Base-by-base conservation (phyloP, 2,888 invertebrate genomes). In the Gerris lacustris region DNA sequence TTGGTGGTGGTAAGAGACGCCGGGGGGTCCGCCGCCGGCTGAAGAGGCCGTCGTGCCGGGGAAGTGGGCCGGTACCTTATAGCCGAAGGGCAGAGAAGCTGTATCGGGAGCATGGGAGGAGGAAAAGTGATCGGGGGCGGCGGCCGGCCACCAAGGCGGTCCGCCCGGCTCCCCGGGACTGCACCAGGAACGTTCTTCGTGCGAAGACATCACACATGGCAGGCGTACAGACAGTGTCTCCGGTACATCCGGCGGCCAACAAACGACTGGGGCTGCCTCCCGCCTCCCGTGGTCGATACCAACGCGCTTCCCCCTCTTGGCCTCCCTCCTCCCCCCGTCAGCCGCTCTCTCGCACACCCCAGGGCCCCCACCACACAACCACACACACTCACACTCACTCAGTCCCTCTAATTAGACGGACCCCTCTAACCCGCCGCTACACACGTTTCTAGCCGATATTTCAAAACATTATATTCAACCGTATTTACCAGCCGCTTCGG, bases 31-130 rank as follows among this genome's bases (percentile, higher is more conserved):
- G 9, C 44, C 44, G n/a, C 79, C 77, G 80, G 80, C 73, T 80
- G 75, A 70, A 75, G 75, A 76, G 78, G 79, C 64, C 86, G 87
- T 75, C 79, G 80, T 67, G 78, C 80, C 73, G 79, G 79, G 62
- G 82, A 79, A 71, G 66, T 84, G 82, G 78, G 84, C 79, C 76
- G 80, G 81, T 78, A 81, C 80, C 80, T 81, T 79, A 63, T 80
- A 79, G 73, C 71, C 73, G 74, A 77, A 77, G 74, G 72, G 75
- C 72, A 73, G 71, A 66, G 17, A 69, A 73, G 67, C 70, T 68
- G 74, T 71, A 66, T 73, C 74, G 67, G 43, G 44, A n/a, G 43
- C 44, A 18, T 70, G 73, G n/a, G 74, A 72, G 2, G 74, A 72
- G 55, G 73, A 72, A 15, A 71, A 63, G 45, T 69, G 69, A 6